Percentiles rank a stretch among this genome's conserved stretches.
phyloP scores from a whole-genome alignment of 2,113 vertebrate species.

The Psittacula cyanocephala region DNA sequence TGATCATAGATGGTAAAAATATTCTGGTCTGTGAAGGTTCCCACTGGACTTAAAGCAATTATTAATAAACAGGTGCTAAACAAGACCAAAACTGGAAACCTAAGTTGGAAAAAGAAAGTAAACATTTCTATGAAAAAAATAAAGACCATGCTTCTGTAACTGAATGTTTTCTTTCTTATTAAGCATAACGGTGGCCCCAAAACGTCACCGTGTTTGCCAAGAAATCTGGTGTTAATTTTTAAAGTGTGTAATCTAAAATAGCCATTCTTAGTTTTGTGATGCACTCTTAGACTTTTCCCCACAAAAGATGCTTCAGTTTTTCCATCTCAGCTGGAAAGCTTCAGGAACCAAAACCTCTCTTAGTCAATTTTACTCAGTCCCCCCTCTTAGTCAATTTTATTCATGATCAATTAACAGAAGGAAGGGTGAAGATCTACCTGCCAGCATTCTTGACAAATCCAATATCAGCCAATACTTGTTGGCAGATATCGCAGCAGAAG shows the following conservation, averaged over 20 bases:
- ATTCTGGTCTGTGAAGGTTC: background rate
- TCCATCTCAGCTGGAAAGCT: background rate
- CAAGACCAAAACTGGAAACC: background rate
- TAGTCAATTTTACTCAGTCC: background rate
- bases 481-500: slow-evolving; percentile 95
- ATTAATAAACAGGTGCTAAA: background rate
- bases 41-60: background rate
- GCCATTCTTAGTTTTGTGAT: background rate
- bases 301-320: background rate
- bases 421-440: slow-evolving; percentile 76
- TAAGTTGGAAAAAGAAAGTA: background rate
- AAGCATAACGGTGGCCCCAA: background rate
- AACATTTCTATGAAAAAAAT: background rate
- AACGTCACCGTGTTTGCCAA: background rate
- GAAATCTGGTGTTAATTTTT: background rate
- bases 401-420: background rate
- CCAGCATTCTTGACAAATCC: slow-evolving; percentile 98
- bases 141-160: background rate
- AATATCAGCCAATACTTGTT: slow-evolving; percentile 90
- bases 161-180: background rate
- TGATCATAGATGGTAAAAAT: background rate
- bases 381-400: background rate
- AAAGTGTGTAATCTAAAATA: background rate
- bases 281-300: background rate
- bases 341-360: background rate